These are phyloP conservation scores for Venustoraphidia nigricollis DNA, from an alignment of 2,888 invertebrate species.

Conservation along the genomic window DNA sequence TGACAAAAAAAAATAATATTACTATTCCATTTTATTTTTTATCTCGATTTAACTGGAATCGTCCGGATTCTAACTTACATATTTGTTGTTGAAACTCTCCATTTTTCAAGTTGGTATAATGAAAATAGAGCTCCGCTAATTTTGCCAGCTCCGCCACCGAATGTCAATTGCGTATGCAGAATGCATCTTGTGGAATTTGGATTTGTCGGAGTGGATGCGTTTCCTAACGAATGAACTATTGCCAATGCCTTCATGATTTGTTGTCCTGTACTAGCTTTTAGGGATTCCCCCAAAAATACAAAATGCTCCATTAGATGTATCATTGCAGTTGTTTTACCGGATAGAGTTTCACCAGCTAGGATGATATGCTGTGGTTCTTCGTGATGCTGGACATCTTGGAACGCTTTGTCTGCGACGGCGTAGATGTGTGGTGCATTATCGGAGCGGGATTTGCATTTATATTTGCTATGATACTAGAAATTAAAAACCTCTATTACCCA, in stretches of 20 bases:
- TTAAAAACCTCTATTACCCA: no score
- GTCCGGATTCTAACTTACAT: constrained; percentile 34
- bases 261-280: constrained; percentile 40
- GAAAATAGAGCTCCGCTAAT: constrained; percentile 78
- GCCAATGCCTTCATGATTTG: constrained; percentile 51
- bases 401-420: constrained; percentile 76
- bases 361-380: constrained; percentile 74
- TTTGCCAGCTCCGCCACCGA: constrained; percentile 67
- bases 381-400: constrained; percentile 82
- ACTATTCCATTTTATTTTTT: background rate
- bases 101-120: constrained; percentile 76
- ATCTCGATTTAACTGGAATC: background rate
- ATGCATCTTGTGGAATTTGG: constrained; percentile 73
- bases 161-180: constrained; percentile 67
- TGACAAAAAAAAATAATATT: constrained; percentile 1
- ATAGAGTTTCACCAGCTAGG: constrained; percentile 78
- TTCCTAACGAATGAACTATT: constrained; percentile 62
- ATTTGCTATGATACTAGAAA: constrained; percentile 60
- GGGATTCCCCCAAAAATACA: constrained; percentile 61
- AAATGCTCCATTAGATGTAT: constrained; percentile 66
- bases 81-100: constrained; percentile 66
- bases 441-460: constrained; percentile 70
- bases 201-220: constrained; percentile 75
- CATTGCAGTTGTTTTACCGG: constrained; percentile 81
- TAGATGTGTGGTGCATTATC: constrained; percentile 86